Evolutionary conservation across 2,888 invertebrate species (phyloP).

Genomic region (Calameuta pallipes): DNA sequence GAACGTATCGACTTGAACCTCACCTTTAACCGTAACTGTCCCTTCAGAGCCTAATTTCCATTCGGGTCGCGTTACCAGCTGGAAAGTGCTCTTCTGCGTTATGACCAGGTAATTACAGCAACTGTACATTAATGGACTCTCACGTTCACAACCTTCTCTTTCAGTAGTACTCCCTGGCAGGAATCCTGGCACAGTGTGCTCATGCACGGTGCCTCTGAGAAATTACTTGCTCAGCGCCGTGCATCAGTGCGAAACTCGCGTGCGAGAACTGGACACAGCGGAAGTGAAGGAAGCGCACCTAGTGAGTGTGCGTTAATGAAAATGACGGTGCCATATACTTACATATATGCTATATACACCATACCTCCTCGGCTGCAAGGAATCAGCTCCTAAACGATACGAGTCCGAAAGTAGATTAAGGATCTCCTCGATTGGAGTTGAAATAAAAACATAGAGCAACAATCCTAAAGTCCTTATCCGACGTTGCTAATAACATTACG

Average conservation of each 20-base stretch:
- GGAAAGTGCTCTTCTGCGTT: slow-evolving; percentile 44
- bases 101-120: slow-evolving; percentile 43
- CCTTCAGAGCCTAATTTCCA: background rate
- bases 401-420: background rate
- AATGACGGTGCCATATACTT: background rate
- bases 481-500: background rate
- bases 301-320: background rate
- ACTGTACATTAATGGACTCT: slow-evolving; percentile 27
- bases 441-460: background rate
- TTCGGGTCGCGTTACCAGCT: slow-evolving; percentile 14
- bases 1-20: slow-evolving; percentile 1
- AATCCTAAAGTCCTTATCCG: background rate
- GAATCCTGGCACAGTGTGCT: background rate
- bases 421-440: background rate
- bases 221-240: background rate
- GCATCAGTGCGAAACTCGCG: background rate
- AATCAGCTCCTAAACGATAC: background rate
- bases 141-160: background rate
- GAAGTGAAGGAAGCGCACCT: background rate
- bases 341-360: background rate
- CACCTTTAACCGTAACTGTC: slow-evolving; percentile 3
- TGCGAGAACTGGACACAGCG: background rate
- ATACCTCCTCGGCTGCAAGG: background rate
- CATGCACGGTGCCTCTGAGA: background rate
- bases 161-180: background rate